phyloP scores from a whole-genome alignment of 2,113 vertebrate species.

The Rhineura floridana region DNA sequence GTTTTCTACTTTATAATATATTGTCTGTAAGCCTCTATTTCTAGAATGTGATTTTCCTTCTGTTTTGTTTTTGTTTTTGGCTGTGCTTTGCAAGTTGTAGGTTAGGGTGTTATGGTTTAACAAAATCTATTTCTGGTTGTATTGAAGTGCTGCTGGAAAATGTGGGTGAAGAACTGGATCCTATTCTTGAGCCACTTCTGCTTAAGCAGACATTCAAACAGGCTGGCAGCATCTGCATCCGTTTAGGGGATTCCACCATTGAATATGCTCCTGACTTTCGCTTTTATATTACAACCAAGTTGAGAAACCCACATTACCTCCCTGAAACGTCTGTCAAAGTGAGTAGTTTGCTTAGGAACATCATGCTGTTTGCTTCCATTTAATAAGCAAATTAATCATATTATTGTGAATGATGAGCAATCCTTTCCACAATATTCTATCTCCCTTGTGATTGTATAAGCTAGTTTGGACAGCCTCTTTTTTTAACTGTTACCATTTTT shows the following conservation, averaged over 20 bases:
- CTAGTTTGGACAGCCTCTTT: background rate
- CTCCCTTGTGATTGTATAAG: background rate
- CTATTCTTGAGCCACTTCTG: conserved; percentile 87
- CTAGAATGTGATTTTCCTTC: background rate
- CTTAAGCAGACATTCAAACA: conserved; percentile 91
- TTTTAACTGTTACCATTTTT: background rate
- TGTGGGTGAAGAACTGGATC: conserved; percentile 88
- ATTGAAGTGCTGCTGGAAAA: conserved; percentile 88
- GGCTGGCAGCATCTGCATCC: conserved; percentile 83
- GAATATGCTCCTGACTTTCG: conserved; percentile 87
- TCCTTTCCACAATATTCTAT: too few species aligned
- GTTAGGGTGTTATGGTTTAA: background rate
- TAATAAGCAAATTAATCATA: background rate
- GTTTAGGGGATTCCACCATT: conserved; percentile 84
- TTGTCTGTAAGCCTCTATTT: background rate
- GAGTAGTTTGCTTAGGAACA: conserved; percentile 29
- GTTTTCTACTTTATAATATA: background rate
- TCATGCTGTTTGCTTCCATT: background rate
- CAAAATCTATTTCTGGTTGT: conserved; percentile 28
- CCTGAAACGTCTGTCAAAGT: conserved; percentile 89
- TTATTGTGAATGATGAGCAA: too few species aligned
- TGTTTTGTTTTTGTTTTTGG: background rate
- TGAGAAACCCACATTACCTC: conserved; percentile 89
- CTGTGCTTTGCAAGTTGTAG: background rate
- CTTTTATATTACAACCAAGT: conserved; percentile 90